Evolutionary conservation across 2,113 vertebrate species (phyloP).

Genomic region (Lichenostomus cassidix): DNA sequence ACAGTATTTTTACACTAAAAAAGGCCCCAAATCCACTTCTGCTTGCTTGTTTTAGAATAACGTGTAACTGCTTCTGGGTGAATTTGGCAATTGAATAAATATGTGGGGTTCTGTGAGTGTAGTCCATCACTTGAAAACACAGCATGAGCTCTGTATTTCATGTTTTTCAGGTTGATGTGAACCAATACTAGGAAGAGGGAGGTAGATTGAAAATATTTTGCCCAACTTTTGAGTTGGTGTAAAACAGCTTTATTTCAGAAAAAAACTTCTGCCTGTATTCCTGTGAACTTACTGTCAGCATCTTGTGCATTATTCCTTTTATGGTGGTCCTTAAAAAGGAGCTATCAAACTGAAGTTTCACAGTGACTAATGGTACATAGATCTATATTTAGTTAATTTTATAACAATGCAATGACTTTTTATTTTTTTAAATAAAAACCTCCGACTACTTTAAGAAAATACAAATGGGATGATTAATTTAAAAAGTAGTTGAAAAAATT

Average conservation of each 20-base stretch:
- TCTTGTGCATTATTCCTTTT: not conserved
- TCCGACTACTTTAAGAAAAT: not conserved
- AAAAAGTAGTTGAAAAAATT: not conserved
- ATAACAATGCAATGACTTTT: not conserved
- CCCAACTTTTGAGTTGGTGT: not conserved
- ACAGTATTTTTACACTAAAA: not conserved
- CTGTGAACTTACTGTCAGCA: not conserved
- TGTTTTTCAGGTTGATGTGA: not conserved
- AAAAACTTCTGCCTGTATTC: not conserved
- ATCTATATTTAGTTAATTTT: not conserved
- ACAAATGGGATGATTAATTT: not conserved
- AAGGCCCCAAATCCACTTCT: not conserved
- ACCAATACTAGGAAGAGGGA: not conserved
- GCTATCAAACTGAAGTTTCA: constrained; percentile 1
- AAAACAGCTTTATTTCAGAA: not conserved
- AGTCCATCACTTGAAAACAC: not conserved
- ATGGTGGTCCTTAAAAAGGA: not conserved
- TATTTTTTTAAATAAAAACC: not conserved
- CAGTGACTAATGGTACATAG: not conserved
- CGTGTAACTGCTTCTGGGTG: not conserved
- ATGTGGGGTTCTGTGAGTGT: not conserved
- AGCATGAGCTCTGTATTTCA: not conserved
- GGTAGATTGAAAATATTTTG: not conserved
- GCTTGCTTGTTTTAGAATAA: not conserved
- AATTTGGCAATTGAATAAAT: not conserved